Conservation (phyloP, 2,888 invertebrate species). For the Achlya flavicornis region DNA sequence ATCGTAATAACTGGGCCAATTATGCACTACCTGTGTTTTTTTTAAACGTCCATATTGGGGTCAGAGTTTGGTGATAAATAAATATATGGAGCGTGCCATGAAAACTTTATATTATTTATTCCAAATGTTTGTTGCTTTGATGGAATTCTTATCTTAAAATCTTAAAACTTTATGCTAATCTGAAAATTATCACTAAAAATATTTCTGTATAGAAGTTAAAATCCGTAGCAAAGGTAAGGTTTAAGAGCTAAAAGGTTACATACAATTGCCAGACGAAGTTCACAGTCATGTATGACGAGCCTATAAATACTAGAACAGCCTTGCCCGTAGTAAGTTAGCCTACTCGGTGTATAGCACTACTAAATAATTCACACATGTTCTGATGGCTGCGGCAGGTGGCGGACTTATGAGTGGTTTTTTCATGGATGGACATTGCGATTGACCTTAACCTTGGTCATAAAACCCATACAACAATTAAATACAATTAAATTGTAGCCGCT, state of each 20-base stretch:
- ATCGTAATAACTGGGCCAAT: conserved; percentile 53
- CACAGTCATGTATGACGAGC: conserved; percentile 6
- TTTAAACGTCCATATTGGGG: conserved; percentile 9
- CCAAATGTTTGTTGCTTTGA: no score
- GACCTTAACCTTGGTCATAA: not conserved
- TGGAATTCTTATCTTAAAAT: no score
- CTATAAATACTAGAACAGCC: not conserved
- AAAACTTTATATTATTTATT: no score
- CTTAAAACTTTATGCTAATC: no score
- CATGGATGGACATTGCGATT: not conserved
- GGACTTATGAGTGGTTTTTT: not conserved
- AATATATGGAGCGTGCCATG: not conserved
- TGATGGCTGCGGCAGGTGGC: not conserved
- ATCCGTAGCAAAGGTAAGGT: not conserved
- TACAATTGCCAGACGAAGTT: not conserved
- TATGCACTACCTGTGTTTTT: conserved; percentile 30
- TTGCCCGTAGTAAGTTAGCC: not conserved
- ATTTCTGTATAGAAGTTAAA: not conserved
- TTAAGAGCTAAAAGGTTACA: not conserved
- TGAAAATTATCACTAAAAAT: no score
- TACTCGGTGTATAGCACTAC: not conserved
- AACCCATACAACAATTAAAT: not conserved
- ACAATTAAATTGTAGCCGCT: no score
- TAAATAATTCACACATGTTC: not conserved
- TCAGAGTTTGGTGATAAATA: not conserved